Conservation (phyloP, 2,888 invertebrate species). For the Perdita meconis region DNA sequence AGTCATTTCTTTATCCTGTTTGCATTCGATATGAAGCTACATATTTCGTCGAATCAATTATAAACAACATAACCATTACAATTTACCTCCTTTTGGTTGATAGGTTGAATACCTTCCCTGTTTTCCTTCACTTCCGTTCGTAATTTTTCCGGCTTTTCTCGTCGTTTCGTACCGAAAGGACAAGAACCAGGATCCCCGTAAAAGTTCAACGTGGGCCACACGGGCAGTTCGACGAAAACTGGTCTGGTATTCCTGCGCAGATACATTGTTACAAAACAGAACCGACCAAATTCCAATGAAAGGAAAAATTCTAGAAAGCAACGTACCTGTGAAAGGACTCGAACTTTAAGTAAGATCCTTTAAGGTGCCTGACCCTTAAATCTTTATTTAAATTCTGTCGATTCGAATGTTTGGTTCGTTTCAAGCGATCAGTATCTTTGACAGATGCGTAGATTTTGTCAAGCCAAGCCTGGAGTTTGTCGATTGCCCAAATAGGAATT, state of each 20-base stretch:
- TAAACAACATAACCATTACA: not conserved
- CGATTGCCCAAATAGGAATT: constrained; percentile 86
- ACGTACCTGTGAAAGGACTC: constrained; percentile 88
- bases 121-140: constrained; percentile 79
- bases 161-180: constrained; percentile 80
- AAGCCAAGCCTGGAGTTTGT: constrained; percentile 85
- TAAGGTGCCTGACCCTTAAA: constrained; percentile 87
- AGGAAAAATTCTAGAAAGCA: not conserved
- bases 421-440: constrained; percentile 76
- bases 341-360: constrained; percentile 90
- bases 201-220: constrained; percentile 87
- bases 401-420: constrained; percentile 56
- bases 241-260: constrained; percentile 86
- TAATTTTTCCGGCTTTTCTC: constrained; percentile 71
- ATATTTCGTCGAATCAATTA: not conserved
- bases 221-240: constrained; percentile 87
- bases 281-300: too few species aligned
- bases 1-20: constrained; percentile 83
- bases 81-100: constrained; percentile 78
- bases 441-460: constrained; percentile 88
- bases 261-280: not conserved
- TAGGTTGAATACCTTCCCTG: constrained; percentile 71
- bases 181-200: constrained; percentile 83
- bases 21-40: constrained; percentile 16
- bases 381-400: constrained; percentile 71